Conservation (phyloP, 2,113 vertebrate genomes). For the Oryzias curvinotus region DNA sequence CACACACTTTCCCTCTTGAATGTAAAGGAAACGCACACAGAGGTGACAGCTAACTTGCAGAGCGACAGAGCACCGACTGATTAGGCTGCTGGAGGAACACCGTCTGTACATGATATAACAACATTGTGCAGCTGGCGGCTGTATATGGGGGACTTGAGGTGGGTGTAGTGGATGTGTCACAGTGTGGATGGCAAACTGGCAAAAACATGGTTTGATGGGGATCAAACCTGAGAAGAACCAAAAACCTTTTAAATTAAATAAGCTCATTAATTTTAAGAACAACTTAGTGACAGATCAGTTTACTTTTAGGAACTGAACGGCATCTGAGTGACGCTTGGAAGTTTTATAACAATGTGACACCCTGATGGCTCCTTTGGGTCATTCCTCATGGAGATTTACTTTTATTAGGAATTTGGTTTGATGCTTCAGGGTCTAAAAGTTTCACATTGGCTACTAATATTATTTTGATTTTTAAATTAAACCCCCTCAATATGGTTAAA, state of each 20-base stretch:
- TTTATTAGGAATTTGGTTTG: not conserved
- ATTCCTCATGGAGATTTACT: slow-evolving; percentile 28
- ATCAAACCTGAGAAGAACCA: not conserved
- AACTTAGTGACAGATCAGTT: not conserved
- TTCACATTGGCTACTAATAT: slow-evolving; percentile 6
- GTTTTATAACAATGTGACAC: slow-evolving; percentile 24
- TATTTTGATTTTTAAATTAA: slow-evolving; percentile 16
- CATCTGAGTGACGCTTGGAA: slow-evolving; percentile 11
- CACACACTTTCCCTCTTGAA: not conserved
- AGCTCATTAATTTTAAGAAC: slow-evolving; percentile 18
- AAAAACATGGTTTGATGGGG: not conserved
- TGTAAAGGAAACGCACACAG: not conserved
- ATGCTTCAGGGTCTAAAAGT: slow-evolving; percentile 13
- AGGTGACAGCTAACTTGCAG: not conserved
- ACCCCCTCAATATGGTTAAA: not conserved
- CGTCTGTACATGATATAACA: no score
- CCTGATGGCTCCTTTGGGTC: slow-evolving; percentile 15
- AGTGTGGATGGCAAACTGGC: slow-evolving; percentile 15
- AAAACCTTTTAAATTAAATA: slow-evolving; percentile 13
- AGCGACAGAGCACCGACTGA: not conserved
- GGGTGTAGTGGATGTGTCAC: not conserved
- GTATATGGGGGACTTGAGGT: not conserved
- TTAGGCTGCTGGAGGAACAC: not conserved
- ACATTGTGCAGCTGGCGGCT: not conserved
- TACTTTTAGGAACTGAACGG: slow-evolving; percentile 10